Base-by-base conservation (phyloP, 2,797 vertebrate species). In the Rallus crepitans region DNA sequence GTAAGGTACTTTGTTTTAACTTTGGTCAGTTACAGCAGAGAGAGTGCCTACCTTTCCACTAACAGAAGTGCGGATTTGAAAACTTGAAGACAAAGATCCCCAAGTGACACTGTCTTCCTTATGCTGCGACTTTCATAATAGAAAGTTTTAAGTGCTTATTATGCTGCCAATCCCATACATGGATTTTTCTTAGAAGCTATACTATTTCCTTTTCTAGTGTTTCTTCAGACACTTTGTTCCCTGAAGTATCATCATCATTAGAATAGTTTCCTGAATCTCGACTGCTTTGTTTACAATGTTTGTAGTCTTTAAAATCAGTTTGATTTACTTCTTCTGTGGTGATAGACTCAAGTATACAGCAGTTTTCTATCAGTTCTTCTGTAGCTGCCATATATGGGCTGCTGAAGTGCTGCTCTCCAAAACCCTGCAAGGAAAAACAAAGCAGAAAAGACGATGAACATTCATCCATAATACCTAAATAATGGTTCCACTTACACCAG, bases 191-290 rank as follows among this genome's bases (percentile, higher is more conserved):
- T 35, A 11, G 1, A 23, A 59, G n/a, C 91, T 64, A 97, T 3
- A 70, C 0, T 3, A 24, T 20, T 73, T 87, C 90, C 71, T 76
- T 78, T 6, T 30, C 83, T 40, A 84, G 25, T 0, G 5, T 53
- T 40, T 81, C 94, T 37, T 64, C 52, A 9, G 89, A 80, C 0
- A 6, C 45, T 53, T 96, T 95, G 75, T 18, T 78, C 45, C 50
- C 95, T 1, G 63, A 82, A 20, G 42, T 93, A 50, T 96, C 95
- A 1, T 96, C 96, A 5, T 97, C 96, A 0, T 96, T 97, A 6
- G 98, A 98, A 15, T 97, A 98, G 91, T 98, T 97, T 42, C 98
- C 98, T 1, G 98, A 98, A 87, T 98, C 98, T 24, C 87, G 81
- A 47, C 87, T 98, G 45, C 63, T 96, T 33, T 97, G 96, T 23